Percentiles rank a stretch among this genome's conserved stretches.
phyloP scores from a whole-genome alignment of 2,888 invertebrate genomes.

The Tenthredo livida region DNA sequence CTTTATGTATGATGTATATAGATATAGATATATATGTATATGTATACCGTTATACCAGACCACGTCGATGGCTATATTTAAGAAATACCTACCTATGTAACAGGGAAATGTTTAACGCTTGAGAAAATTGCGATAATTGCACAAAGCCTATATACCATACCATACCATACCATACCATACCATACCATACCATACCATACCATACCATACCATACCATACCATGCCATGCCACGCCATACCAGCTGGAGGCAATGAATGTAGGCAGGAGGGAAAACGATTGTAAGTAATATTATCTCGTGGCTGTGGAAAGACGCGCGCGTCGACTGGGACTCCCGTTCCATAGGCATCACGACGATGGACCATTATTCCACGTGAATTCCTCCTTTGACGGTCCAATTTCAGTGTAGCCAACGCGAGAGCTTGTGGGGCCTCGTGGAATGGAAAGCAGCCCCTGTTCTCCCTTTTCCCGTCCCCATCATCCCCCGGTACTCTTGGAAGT shows the following conservation, averaged over 20 bases:
- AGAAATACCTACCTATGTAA: neutral
- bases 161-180: too few relatives aligned
- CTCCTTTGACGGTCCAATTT: slow-evolving; percentile 53
- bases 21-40: too few relatives aligned
- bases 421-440: slow-evolving; percentile 18
- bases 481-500: neutral
- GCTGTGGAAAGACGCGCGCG: slow-evolving; percentile 46
- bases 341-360: slow-evolving; percentile 49
- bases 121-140: slow-evolving; percentile 45
- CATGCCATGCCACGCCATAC: too few relatives aligned
- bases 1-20: neutral
- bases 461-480: neutral
- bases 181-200: neutral
- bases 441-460: slow-evolving; percentile 39
- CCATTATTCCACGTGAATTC: slow-evolving; percentile 54
- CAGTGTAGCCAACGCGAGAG: slow-evolving; percentile 49
- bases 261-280: slow-evolving; percentile 45
- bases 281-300: slow-evolving; percentile 50
- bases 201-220: neutral
- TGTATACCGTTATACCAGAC: neutral
- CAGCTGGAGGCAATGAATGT: slow-evolving; percentile 40
- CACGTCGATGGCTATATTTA: neutral
- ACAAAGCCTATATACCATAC: slow-evolving; percentile 18
- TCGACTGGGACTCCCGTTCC: slow-evolving; percentile 27
- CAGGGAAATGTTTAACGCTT: slow-evolving; percentile 30